Conservation (phyloP, 2,797 vertebrate species). For the Chrosomus eos region DNA sequence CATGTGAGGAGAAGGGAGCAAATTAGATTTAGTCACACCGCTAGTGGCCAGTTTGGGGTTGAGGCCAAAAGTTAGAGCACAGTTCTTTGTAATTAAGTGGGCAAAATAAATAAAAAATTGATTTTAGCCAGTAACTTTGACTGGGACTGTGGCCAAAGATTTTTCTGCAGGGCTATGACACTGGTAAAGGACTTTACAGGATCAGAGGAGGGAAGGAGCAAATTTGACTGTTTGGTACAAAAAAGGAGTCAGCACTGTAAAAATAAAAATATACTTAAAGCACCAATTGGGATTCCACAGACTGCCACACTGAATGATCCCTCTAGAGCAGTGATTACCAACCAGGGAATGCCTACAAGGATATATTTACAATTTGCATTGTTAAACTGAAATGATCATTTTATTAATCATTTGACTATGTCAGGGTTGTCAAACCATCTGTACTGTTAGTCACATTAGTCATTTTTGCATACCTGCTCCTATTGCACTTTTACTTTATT, state of each 20-base stretch:
- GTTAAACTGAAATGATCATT: not conserved
- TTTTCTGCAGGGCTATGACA: conserved; percentile 1
- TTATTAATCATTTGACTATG: too few relatives aligned
- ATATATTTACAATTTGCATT: not conserved
- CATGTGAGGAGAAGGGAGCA: not conserved
- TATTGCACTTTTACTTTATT: not conserved
- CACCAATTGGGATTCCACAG: not conserved
- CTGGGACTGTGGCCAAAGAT: conserved; percentile 10
- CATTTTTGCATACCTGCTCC: not conserved
- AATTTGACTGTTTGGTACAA: conserved; percentile 12
- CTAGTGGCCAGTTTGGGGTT: not conserved
- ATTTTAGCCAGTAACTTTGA: conserved; percentile 31
- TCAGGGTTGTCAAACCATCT: not conserved
- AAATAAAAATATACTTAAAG: not conserved
- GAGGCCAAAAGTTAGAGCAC: conserved; percentile 40
- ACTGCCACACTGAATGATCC: not conserved
- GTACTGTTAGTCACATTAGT: not conserved
- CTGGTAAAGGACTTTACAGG: conserved; percentile 19
- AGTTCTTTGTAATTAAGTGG: conserved; percentile 47
- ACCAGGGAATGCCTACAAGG: not conserved
- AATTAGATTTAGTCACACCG: not conserved
- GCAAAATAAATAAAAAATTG: conserved; percentile 48
- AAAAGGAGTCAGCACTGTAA: not conserved
- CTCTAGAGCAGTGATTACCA: not conserved
- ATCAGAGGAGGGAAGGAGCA: not conserved